phyloP scores from a whole-genome alignment of 2,888 invertebrate genomes.

The Hirtodrosophila alboralis region DNA sequence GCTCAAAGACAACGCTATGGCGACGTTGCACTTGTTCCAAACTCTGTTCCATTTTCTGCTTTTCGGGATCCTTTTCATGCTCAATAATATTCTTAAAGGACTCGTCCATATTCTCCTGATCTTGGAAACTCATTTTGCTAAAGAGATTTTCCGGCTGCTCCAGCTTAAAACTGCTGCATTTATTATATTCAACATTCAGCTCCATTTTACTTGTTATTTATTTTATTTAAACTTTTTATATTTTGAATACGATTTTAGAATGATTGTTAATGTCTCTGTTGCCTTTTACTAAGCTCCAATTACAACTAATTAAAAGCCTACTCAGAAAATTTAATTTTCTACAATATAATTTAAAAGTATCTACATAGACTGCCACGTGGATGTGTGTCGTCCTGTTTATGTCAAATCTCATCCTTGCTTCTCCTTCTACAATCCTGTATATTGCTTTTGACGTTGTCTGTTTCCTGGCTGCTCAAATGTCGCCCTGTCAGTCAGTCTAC shows the following conservation, averaged over 20 bases:
- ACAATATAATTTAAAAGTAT: conserved; percentile 27
- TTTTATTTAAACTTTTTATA: neutral
- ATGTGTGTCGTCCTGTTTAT: conserved; percentile 4
- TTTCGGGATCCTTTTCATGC: neutral
- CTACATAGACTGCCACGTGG: conserved; percentile 30
- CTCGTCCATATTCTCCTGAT: neutral
- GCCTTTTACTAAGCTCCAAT: neutral
- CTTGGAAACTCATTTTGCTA: neutral
- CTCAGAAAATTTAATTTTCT: conserved; percentile 41
- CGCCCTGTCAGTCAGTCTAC: conserved; percentile 28
- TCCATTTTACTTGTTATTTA: conserved; percentile 36
- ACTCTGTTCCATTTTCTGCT: conserved; percentile 1
- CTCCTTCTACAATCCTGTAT: conserved; percentile 4
- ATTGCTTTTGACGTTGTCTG: conserved; percentile 25
- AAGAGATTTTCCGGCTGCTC: conserved; percentile 12
- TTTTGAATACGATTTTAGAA: neutral
- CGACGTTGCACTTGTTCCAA: conserved; percentile 26
- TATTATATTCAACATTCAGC: conserved; percentile 19
- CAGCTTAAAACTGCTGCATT: conserved; percentile 1
- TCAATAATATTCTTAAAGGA: neutral
- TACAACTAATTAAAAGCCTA: conserved; percentile 49
- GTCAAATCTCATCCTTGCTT: conserved; percentile 1
- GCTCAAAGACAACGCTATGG: conserved; percentile 14
- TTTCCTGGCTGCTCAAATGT: conserved; percentile 23
- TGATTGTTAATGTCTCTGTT: neutral